Percentiles rank a stretch among this genome's conserved stretches.
phyloP scores from a whole-genome alignment of 1,140 invertebrate genomes.

The Piezodorus guildinii region DNA sequence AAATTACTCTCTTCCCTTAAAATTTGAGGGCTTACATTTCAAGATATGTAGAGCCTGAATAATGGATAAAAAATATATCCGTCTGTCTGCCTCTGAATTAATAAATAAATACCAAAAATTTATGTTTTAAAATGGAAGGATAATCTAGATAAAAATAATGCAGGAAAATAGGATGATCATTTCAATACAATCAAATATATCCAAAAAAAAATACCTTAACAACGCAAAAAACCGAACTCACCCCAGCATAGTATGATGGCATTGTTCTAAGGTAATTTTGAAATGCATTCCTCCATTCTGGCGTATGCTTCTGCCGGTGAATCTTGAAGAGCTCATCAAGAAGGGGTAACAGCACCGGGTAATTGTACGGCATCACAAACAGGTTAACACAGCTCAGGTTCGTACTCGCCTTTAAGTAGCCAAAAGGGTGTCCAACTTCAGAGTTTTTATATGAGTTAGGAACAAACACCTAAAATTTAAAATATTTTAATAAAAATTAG shows the following conservation, averaged over 20 bases:
- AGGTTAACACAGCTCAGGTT: conserved; percentile 89
- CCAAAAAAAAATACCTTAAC: too few species aligned
- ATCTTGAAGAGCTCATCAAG: conserved; percentile 86
- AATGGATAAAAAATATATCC: too few species aligned
- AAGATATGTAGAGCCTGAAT: too few species aligned
- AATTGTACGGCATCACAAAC: conserved; percentile 98
- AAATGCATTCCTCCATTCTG: conserved; percentile 82
- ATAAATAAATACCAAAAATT: too few species aligned
- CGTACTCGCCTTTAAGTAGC: conserved; percentile 94
- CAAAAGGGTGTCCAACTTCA: conserved; percentile 87
- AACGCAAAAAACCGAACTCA: conserved; percentile 38
- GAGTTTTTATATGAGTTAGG: conserved; percentile 77
- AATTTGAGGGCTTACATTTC: too few species aligned
- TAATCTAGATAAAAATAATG: background rate
- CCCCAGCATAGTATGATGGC: conserved; percentile 90
- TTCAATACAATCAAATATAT: conserved; percentile 7
- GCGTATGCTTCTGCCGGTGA: conserved; percentile 78
- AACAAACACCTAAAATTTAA: conserved; percentile 65
- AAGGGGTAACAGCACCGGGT: conserved; percentile 84
- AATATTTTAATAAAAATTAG: background rate
- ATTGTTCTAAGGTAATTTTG: conserved; percentile 88
- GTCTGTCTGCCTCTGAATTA: too few species aligned
- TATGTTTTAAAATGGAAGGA: conserved; percentile 9
- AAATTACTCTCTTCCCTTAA: too few species aligned
- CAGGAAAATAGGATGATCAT: too few species aligned